Evolutionary conservation across 2,888 invertebrate genomes (phyloP), one percentile per base, ranked within the genome.

Genomic region (Dryadula phaetusa): DNA sequence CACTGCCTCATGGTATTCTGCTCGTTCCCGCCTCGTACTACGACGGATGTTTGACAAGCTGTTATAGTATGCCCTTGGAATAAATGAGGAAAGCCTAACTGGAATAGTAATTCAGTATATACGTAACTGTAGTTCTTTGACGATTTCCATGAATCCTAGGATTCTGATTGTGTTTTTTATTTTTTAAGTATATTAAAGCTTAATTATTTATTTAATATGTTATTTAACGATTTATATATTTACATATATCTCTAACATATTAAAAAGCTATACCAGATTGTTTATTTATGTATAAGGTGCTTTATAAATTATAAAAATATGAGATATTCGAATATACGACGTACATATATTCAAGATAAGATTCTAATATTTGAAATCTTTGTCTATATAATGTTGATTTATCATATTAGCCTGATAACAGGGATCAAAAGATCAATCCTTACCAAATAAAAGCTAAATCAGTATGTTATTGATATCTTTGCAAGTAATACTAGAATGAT

Each of bases 21-120:
- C 70, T 72, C 70, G 63, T 56, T 52, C 53, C 64, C 66, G 52
- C 32, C 70, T 70, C 70, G 70, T 73, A 73, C 70, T 74, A 71
- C 66, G 66, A 70, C 75, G 74, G 75, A 75, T 74, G 74, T 74
- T 71, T 67, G 62, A 75, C 74, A 73, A 73, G 70, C 64, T 65
- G 60, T 70, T 67, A 66, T 68, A 53, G 72, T 75, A 75, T 74
- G 75, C 74, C 70, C 70, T 71, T 70, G 70, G 75, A 75, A 75
- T 75, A 74, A 65, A 75, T 74, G 66, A 70, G 71, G 71, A 64
- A 65, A 68, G 67, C 64, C 66, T 66, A 67, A 54, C 54, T 64
- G 64, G 61, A 67, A 71, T 70, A 65, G 67, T 47, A 37, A 63
- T 46, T 64, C 37, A 52, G 44, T 56, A 49, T 42, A 60, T 44